Evolutionary conservation across 2,797 vertebrate genomes (phyloP).

Genomic region (Luscinia megarhynchos): DNA sequence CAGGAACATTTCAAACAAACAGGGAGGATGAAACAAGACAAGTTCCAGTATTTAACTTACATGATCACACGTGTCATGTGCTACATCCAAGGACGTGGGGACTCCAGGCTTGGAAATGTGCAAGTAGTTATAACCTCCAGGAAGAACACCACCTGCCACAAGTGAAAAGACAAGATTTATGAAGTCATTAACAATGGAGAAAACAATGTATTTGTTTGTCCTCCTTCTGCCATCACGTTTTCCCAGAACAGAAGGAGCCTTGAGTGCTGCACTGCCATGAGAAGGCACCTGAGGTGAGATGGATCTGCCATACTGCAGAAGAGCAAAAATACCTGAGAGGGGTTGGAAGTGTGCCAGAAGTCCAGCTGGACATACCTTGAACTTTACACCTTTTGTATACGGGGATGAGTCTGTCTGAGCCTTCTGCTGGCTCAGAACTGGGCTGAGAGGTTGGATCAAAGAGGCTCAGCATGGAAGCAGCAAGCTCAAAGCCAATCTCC

Average conservation of each 20-base stretch:
- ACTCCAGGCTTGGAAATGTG: constrained; percentile 83
- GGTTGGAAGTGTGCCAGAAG: not conserved
- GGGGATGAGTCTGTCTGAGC: constrained; percentile 79
- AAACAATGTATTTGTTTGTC: not conserved
- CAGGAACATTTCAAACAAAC: not conserved
- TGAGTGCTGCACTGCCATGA: not conserved
- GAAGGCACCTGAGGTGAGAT: not conserved
- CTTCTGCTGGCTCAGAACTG: constrained; percentile 13
- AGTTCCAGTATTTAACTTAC: constrained; percentile 72
- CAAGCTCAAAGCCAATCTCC: constrained; percentile 89
- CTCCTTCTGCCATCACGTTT: not conserved
- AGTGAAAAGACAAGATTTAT: not conserved
- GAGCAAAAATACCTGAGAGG: not conserved
- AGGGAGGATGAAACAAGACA: not conserved
- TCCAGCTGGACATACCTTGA: constrained; percentile 78
- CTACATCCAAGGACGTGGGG: constrained; percentile 31
- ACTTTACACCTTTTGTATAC: constrained; percentile 84
- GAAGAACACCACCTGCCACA: constrained; percentile 85
- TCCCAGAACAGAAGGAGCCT: not conserved
- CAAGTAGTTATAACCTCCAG: constrained; percentile 88
- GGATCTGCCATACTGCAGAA: not conserved
- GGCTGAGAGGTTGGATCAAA: constrained; percentile 83
- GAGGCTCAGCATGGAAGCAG: constrained; percentile 80
- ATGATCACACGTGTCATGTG: constrained; percentile 54
- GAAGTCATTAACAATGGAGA: not conserved